Evolutionary conservation across 2,888 invertebrate species (phyloP).

Genomic region (Portevinia maculata): DNA sequence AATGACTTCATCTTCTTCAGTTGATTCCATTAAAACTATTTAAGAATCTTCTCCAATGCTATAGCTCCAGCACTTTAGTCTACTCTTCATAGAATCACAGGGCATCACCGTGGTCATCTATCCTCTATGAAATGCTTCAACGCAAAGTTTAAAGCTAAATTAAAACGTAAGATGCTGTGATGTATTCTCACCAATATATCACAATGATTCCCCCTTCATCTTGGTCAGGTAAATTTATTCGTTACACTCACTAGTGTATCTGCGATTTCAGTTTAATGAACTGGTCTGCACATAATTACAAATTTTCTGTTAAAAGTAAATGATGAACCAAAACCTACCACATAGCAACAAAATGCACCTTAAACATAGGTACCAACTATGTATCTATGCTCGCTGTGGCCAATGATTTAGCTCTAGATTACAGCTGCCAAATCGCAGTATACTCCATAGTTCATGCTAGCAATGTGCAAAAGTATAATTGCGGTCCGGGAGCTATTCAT

Average conservation of each 20-base stretch:
- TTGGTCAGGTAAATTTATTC: constrained; percentile 26
- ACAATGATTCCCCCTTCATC: constrained; percentile 36
- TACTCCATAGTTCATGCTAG: constrained; percentile 19
- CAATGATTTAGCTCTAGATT: constrained; percentile 73
- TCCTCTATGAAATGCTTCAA: constrained; percentile 57
- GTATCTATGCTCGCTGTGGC: constrained; percentile 39
- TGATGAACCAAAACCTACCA: constrained; percentile 37
- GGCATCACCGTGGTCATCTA: constrained; percentile 58
- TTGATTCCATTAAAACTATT: constrained; percentile 73
- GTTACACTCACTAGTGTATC: constrained; percentile 21
- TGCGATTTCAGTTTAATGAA: constrained; percentile 70
- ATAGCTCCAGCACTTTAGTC: background rate
- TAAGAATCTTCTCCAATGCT: constrained; percentile 46
- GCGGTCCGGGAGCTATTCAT: constrained; percentile 74
- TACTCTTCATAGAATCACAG: constrained; percentile 26
- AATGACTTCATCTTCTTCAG: constrained; percentile 69
- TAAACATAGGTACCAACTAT: background rate
- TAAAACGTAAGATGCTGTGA: constrained; percentile 73
- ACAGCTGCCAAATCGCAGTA: constrained; percentile 68
- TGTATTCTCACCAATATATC: constrained; percentile 73
- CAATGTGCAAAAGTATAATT: constrained; percentile 72
- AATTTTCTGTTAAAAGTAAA: constrained; percentile 67
- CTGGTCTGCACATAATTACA: constrained; percentile 74
- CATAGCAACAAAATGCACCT: constrained; percentile 16
- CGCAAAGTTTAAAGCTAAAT: constrained; percentile 73